Conservation (phyloP, 1,140 invertebrate species). For the Atta texana region DNA sequence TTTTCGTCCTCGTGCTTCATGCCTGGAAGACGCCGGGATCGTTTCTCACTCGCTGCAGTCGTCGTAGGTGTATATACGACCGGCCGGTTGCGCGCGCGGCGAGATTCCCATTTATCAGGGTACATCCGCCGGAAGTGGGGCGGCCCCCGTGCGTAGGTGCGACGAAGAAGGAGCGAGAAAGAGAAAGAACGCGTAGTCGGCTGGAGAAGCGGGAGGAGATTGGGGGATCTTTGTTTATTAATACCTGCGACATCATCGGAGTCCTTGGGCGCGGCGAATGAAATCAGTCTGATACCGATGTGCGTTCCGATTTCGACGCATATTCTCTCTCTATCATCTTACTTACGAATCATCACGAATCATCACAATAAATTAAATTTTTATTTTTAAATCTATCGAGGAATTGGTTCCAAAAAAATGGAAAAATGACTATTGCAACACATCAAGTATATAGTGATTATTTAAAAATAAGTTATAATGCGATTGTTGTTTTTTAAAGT, state of each 20-base stretch:
- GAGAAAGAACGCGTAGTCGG: constrained; percentile 12
- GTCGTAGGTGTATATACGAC: constrained; percentile 77
- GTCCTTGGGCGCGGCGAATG: constrained; percentile 18
- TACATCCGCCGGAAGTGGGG: constrained; percentile 85
- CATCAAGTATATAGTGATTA: too few species aligned
- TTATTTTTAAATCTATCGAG: not conserved
- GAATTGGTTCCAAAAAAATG: too few species aligned
- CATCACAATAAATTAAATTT: not conserved
- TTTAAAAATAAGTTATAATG: too few species aligned
- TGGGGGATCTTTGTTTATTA: constrained; percentile 70
- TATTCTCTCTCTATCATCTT: not conserved
- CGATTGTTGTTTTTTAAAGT: too few species aligned
- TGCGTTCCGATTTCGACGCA: constrained; percentile 13
- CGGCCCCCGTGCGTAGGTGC: constrained; percentile 84
- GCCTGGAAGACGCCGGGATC: constrained; percentile 72
- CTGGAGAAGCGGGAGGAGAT: constrained; percentile 47
- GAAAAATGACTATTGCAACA: too few species aligned
- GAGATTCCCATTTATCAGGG: constrained; percentile 85
- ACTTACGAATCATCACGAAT: not conserved
- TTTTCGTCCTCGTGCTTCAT: constrained; percentile 31
- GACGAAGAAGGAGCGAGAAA: constrained; percentile 69
- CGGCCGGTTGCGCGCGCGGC: constrained; percentile 74
- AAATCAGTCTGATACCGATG: constrained; percentile 5
- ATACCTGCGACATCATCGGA: constrained; percentile 69
- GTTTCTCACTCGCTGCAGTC: constrained; percentile 70